Conservation (phyloP, 2,113 vertebrate genomes). For the Isurus oxyrinchus region DNA sequence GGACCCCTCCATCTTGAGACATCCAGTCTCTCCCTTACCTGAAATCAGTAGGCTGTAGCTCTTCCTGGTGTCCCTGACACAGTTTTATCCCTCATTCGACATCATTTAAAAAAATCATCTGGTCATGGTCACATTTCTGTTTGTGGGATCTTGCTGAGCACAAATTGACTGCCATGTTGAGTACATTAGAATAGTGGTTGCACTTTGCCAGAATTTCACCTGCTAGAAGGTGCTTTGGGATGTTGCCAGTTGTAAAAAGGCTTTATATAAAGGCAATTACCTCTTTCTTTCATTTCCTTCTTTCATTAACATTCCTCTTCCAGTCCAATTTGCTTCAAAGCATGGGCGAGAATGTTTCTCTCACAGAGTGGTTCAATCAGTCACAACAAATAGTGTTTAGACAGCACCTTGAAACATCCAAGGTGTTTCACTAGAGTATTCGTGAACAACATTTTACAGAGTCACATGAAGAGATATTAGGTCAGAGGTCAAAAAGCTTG, state of each 20-base stretch:
- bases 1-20: too few species aligned
- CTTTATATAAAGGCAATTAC: too few species aligned
- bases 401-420: background rate
- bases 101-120: background rate
- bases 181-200: background rate
- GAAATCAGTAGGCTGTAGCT: too few species aligned
- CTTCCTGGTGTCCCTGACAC: too few species aligned
- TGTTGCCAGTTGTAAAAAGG: too few species aligned
- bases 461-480: background rate
- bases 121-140: background rate
- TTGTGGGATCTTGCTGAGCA: background rate
- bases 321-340: background rate
- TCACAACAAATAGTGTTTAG: background rate
- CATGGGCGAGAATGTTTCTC: background rate
- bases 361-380: background rate
- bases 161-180: background rate
- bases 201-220: background rate
- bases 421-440: background rate
- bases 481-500: background rate
- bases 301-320: background rate
- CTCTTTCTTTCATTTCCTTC: too few species aligned
- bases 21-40: too few species aligned
- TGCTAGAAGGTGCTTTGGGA: background rate
- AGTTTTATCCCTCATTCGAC: too few species aligned
- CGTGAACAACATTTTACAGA: background rate